Base-by-base conservation (phyloP, 2,113 vertebrate genomes). In the Aphelocoma coerulescens region DNA sequence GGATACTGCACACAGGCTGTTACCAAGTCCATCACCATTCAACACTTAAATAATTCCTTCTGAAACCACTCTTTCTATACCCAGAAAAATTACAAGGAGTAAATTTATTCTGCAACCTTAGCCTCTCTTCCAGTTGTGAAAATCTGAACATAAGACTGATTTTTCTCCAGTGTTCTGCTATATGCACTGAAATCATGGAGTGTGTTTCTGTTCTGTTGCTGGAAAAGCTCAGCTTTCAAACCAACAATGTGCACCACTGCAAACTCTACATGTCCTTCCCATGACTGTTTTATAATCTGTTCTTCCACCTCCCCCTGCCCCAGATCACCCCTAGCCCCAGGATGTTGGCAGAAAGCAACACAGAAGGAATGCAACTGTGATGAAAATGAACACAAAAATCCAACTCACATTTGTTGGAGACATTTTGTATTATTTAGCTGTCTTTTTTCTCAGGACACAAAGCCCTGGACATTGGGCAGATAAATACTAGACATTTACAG, bases 181-280 rank as follows among this genome's bases (percentile, higher is more conserved):
- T 22, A 12, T n/a, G 12, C 20, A 14, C 15, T 52, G 44, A 48
- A 83, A 32, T 58, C 23, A 67, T 3, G 21, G 28, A 33, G 17
- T 20, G 35, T 24, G 16, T 84, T 83, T 66, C 58, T 69, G 21
- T 21, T 79, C 37, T 14, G 0, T 27, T 37, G 8, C 49, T 79
- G 54, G 41, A 91, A 54, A 83, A 77, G 16, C n/a, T 54, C 49
- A 30, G 30, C 28, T 77, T 88, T 93, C 62, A 93, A 77, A 73
- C 27, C 79, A 92, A 22, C 67, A 90, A 13, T 0, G 0, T 10
- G 27, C 35, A 67, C 33, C 27, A 69, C 1, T 5, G 1, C 33
- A 83, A 85, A 37, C 23, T 77, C 72, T 61, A 27, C 9, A 11
- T 14, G 28, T 84, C 61, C 80, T 83, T 77, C 28, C 76, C 17